These are phyloP conservation scores for Sebastolobus alascanus DNA, from an alignment of 2,797 vertebrate species.

Conservation along the genomic window DNA sequence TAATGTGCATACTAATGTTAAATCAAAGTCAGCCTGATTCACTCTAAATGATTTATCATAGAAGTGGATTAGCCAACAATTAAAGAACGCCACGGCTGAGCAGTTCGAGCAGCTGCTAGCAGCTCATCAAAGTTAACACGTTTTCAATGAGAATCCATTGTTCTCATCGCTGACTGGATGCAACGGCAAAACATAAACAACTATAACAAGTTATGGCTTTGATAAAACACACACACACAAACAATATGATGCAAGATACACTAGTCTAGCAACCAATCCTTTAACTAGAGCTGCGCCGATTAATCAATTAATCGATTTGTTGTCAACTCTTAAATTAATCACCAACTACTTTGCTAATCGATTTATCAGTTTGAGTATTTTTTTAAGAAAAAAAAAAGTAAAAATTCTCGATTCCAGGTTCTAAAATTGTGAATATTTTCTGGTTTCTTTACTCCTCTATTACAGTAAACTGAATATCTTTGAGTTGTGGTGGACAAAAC, in stretches of 20 bases:
- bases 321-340: no score
- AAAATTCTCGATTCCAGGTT: no score
- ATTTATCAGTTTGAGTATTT: no score
- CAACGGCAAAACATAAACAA: constrained; percentile 20
- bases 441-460: no score
- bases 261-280: constrained; percentile 10
- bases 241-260: neutral
- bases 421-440: no score
- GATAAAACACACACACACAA: neutral
- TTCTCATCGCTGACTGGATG: constrained; percentile 15
- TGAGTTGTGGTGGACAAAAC: no score
- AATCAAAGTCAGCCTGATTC: constrained; percentile 63
- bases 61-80: constrained; percentile 65
- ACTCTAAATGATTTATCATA: constrained; percentile 55
- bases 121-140: constrained; percentile 52
- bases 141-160: constrained; percentile 41
- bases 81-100: constrained; percentile 53
- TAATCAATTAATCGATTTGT: no score
- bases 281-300: neutral
- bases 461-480: no score
- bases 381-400: no score
- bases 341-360: no score
- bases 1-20: constrained; percentile 48
- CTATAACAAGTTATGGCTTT: neutral
- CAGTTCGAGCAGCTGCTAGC: constrained; percentile 59